These are phyloP conservation scores for Alcedo atthis DNA, from an alignment of 2,797 vertebrate genomes.

Conservation along the genomic window DNA sequence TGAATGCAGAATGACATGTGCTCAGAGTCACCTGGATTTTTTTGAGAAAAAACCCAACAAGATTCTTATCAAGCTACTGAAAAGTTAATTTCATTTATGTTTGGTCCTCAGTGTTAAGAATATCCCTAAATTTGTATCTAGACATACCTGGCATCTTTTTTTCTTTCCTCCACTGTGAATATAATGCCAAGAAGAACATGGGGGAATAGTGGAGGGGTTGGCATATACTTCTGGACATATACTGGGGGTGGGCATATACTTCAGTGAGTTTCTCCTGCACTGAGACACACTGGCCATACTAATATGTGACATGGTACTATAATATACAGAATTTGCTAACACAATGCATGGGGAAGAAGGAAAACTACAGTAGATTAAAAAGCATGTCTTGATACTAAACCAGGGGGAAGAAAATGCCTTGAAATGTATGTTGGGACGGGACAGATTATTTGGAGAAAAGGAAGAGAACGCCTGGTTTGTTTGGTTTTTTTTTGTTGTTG, in stretches of 20 bases:
- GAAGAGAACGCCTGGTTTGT: background rate
- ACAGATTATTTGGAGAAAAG: background rate
- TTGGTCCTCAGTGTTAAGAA: background rate
- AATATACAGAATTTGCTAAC: background rate
- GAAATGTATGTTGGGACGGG: background rate
- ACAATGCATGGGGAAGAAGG: background rate
- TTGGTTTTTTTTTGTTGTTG: background rate
- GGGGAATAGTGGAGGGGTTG: background rate
- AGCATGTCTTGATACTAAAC: background rate
- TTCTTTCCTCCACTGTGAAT: background rate
- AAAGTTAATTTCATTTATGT: background rate
- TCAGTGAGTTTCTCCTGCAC: background rate
- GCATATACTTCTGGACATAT: background rate
- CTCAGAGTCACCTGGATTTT: background rate
- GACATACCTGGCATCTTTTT: background rate
- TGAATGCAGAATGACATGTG: background rate
- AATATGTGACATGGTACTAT: background rate
- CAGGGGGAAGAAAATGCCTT: background rate
- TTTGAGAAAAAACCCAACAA: background rate
- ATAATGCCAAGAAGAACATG: background rate
- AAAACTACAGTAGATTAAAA: background rate
- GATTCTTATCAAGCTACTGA: background rate
- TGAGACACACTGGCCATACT: background rate
- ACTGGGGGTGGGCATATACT: background rate
- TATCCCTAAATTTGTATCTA: background rate